Evolutionary conservation across 2,797 vertebrate genomes (phyloP).

Genomic region (Cirrhinus mrigala): DNA sequence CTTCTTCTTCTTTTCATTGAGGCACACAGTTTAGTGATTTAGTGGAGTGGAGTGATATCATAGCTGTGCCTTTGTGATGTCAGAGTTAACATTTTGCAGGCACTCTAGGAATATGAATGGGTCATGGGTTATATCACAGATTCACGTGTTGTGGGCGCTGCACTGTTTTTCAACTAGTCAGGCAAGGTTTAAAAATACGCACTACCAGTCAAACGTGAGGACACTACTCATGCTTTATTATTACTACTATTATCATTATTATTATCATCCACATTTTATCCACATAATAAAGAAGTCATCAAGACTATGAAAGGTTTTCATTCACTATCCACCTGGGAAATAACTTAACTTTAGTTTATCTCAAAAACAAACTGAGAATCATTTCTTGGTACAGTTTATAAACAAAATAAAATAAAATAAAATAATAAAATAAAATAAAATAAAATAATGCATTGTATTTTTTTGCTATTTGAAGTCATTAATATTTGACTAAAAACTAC

Average conservation of each 20-base stretch:
- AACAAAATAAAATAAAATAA: neutral
- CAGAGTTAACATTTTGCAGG: conserved; percentile 34
- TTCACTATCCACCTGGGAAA: neutral
- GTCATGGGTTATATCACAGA: neutral
- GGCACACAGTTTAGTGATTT: neutral
- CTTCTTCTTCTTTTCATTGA: neutral
- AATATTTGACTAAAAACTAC: neutral
- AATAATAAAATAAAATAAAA: neutral
- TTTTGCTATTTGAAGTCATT: too few relatives aligned
- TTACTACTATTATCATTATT: neutral
- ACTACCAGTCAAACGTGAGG: neutral
- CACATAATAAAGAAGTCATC: neutral
- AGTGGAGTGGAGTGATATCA: conserved; percentile 16
- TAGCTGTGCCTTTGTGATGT: conserved; percentile 22
- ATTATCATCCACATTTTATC: neutral
- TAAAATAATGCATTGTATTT: too few relatives aligned
- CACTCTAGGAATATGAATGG: conserved; percentile 28
- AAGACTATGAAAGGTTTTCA: neutral
- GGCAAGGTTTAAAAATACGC: neutral
- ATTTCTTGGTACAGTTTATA: neutral
- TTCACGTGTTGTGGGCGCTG: neutral
- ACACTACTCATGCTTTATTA: neutral
- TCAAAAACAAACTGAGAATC: neutral
- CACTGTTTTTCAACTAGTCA: conserved; percentile 6
- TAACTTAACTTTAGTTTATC: neutral